Evolutionary conservation across 1,140 invertebrate genomes (phyloP).

Genomic region (Coelopa frigida): DNA sequence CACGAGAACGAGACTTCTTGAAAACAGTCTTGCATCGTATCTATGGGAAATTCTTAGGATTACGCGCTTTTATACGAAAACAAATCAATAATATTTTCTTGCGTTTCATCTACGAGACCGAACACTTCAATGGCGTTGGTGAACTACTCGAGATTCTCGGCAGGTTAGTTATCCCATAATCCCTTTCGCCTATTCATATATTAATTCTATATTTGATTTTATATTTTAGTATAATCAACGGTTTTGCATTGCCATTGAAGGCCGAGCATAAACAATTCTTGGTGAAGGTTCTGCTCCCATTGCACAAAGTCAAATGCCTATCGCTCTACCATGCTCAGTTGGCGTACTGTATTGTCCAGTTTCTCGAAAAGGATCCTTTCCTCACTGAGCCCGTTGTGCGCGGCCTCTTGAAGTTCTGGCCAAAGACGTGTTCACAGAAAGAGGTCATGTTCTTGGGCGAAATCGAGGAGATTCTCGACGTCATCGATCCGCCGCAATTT

Average conservation of each 20-base stretch:
- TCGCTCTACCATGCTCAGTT: slow-evolving; percentile 93
- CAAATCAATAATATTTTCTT: slow-evolving; percentile 99
- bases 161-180: slow-evolving; percentile 47
- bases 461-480: slow-evolving; percentile 96
- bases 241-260: slow-evolving; percentile 95
- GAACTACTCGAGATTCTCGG: slow-evolving; percentile 98
- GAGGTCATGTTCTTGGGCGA: slow-evolving; percentile 99
- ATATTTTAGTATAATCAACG: slow-evolving; percentile 91
- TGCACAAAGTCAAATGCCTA: slow-evolving; percentile 95
- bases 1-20: slow-evolving; percentile 95
- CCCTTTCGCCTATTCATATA: too few relatives aligned
- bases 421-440: slow-evolving; percentile 98
- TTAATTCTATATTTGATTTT: slow-evolving; percentile 21
- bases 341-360: slow-evolving; percentile 99
- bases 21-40: slow-evolving; percentile 99
- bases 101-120: slow-evolving; percentile 99
- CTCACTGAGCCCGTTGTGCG: slow-evolving; percentile 94
- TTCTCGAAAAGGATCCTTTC: slow-evolving; percentile 96
- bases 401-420: slow-evolving; percentile 97
- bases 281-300: slow-evolving; percentile 94
- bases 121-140: slow-evolving; percentile 98
- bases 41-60: slow-evolving; percentile 97
- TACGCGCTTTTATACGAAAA: slow-evolving; percentile 98
- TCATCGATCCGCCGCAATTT: slow-evolving; percentile 98
- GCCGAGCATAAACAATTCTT: slow-evolving; percentile 96